phyloP scores from a whole-genome alignment of 2,797 vertebrate genomes.

The Enteromius trimaculatus region DNA sequence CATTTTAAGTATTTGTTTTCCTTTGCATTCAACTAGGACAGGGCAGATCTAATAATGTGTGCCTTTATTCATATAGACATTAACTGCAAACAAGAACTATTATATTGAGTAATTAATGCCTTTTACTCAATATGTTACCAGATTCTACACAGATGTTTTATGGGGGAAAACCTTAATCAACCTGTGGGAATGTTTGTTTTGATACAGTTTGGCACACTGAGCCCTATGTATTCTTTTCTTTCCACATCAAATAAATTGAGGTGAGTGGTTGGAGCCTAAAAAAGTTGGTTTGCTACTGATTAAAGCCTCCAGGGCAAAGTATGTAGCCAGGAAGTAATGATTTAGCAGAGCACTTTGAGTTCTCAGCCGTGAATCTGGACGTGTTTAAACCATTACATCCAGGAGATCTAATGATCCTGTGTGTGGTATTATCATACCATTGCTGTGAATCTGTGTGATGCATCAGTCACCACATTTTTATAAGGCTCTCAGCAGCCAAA shows the following conservation, averaged over 20 bases:
- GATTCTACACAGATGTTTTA: background rate
- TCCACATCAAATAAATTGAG: background rate
- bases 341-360: slow-evolving; percentile 4
- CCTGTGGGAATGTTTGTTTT: slow-evolving; percentile 18
- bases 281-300: slow-evolving; percentile 5
- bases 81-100: background rate
- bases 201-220: background rate
- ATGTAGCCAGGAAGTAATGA: background rate
- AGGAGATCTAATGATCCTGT: background rate
- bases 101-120: background rate
- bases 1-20: background rate
- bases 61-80: background rate
- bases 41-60: slow-evolving; percentile 6
- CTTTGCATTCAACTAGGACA: background rate
- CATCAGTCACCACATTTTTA: slow-evolving; percentile 21
- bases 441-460: background rate
- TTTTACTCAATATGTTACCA: background rate
- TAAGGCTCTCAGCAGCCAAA: slow-evolving; percentile 5
- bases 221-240: background rate
- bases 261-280: slow-evolving; percentile 5
- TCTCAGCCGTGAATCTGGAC: background rate
- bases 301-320: slow-evolving; percentile 1
- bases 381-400: slow-evolving; percentile 5
- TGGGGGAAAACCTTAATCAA: background rate
- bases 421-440: background rate